Evolutionary conservation across 2,888 invertebrate species (phyloP), one percentile per base, ranked within the genome.

Genomic region (Dicranocentrus wangi): DNA sequence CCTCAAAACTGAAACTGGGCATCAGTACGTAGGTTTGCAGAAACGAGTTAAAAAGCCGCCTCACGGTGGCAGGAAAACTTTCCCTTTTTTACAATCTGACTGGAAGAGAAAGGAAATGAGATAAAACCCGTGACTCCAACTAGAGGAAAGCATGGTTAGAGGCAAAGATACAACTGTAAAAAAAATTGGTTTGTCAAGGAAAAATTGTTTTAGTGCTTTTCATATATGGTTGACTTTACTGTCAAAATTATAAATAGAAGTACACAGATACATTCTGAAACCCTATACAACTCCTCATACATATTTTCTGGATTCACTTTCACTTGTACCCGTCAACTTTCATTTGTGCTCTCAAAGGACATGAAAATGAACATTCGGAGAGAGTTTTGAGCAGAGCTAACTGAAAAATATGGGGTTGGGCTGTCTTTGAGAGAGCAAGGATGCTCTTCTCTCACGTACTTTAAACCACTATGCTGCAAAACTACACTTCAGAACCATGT

Each of bases 151-250:
- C 10, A 32, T 32, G 10, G 32, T 10, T 32, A 32, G 10, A 32
- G 32, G 32, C 32, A 7, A 32, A 32, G 10, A 32, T 3, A 32
- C 10, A 32, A 32, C 32, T 32, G 32, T 32, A 7, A 10, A 10
- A 10, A 10, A 32, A 32, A 3, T 32, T 32, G 10, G 32, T 32
- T 65, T 68, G 75, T 75, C 75, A 68, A 47, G 15, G 32, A 77
- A 75, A 77, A 77, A 77, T 77, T 70, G 77, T 51, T 69, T 69
- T 77, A 77, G 61, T 61, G 61, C 51, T 69, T 69, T 51, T 61
- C 21, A 47, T 73, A 23, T 32, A 51, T n/a, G n/a, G n/a, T n/a
- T n/a, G 1, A 21, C 53, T 15, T 47, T 15, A 47, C 47, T 47
- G n/a, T 47, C 47, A 47, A 47, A n/a, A 47, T 10, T 32, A 32